A percentile compares a stretch with the other conserved stretches of the same genome.
phyloP scores from a whole-genome alignment of 2,797 vertebrate genomes.

The Ctenopoma multispine region DNA sequence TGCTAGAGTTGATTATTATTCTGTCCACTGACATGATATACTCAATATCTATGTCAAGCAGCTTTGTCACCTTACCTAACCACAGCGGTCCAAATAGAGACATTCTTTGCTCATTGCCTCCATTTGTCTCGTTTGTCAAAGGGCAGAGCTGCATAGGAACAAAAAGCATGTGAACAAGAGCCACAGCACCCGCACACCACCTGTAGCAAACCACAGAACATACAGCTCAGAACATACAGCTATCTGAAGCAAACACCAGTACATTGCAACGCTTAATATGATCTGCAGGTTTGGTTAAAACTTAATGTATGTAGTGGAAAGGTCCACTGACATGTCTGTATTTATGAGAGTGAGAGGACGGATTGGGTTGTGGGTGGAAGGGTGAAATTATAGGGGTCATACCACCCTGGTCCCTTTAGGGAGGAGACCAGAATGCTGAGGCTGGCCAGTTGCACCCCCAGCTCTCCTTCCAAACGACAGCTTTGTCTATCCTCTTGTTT shows the following conservation, averaged over 20 bases:
- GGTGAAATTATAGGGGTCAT: constrained; percentile 76
- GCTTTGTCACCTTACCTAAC: constrained; percentile 27
- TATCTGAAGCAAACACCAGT: not conserved
- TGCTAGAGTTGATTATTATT: constrained; percentile 14
- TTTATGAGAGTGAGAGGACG: constrained; percentile 14
- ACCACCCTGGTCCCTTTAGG: constrained; percentile 59
- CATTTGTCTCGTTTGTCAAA: constrained; percentile 41
- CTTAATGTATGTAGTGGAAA: not conserved
- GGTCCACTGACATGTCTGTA: constrained; percentile 23
- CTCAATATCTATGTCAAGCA: not conserved
- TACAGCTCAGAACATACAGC: not conserved
- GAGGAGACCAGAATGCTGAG: constrained; percentile 60
- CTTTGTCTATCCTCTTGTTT: constrained; percentile 84
- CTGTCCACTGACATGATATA: constrained; percentile 20
- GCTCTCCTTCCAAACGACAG: constrained; percentile 72
- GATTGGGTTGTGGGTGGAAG: constrained; percentile 17
- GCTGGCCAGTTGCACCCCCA: constrained; percentile 59
- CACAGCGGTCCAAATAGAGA: constrained; percentile 49
- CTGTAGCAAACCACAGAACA: constrained; percentile 27
- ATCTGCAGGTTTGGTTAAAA: constrained; percentile 66
- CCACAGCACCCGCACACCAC: constrained; percentile 13
- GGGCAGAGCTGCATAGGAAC: constrained; percentile 4
- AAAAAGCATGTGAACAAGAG: constrained; percentile 4
- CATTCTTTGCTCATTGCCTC: constrained; percentile 18
- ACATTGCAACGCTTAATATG: constrained; percentile 12